Base-by-base conservation (phyloP, 1,140 invertebrate genomes). In the Aphaenogaster ashmeadi region DNA sequence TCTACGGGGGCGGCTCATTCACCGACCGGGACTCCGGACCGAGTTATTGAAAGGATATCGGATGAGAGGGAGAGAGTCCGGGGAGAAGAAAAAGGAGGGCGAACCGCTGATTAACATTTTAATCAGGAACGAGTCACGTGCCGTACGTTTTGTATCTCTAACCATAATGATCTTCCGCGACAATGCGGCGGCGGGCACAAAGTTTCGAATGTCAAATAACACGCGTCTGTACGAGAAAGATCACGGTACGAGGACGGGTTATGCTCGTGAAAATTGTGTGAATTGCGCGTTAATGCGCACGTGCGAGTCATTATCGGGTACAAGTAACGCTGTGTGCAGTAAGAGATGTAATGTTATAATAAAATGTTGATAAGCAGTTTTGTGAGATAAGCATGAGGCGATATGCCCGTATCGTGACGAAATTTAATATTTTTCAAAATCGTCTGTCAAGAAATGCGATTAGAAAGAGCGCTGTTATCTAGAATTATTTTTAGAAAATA, bases 31-130 rank as follows among this genome's bases (percentile, higher is more conserved):
- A 91, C 91, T 91, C 88, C 86, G 86, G 81, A 89, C 91, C 92
- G 89, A 93, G 92, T 94, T 93, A 95, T 95, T 94, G 94, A 94
- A 95, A 95, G 93, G 94, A 93, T 95, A 95, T 95, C 92, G 91
- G 92, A 91, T 92, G 90, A 89, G 92, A 86, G 27, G n/a, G 62
- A 11, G 15, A 38, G 62, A 27, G 67, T 5, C 58, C 44, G 18
- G 60, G 60, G 15, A 36, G 66, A 56, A 74, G 86, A 74, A 78
- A 86, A 87, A 66, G 33, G 44, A 77, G 66, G 71, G 71, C 85
- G 87, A 87, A 86, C 60, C 91, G 83, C 92, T 95, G 93, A 95
- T 95, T 95, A 94, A 95, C 94, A 94, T 95, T 95, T 94, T 94
- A 94, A 95, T 95, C 93, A 94, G 88, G 71, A 74, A 75, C 88